These are phyloP conservation scores for Sphaerophoria taeniata DNA, from an alignment of 2,888 invertebrate genomes.

Conservation along the genomic window DNA sequence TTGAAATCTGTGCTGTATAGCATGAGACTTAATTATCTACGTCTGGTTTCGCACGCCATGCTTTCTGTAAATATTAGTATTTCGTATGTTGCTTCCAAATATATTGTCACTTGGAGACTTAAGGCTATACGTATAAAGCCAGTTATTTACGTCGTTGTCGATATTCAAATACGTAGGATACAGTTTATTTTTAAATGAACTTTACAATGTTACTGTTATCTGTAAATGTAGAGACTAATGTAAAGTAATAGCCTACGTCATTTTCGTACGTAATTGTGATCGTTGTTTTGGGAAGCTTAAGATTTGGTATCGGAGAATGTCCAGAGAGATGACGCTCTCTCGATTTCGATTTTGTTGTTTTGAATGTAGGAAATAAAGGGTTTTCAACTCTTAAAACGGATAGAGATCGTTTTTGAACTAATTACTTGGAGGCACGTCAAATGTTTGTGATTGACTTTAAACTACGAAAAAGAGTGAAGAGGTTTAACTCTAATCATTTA, in stretches of 20 bases:
- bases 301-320: background rate
- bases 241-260: too few relatives aligned
- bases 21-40: constrained; percentile 54
- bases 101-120: constrained; percentile 20
- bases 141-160: constrained; percentile 43
- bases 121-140: background rate
- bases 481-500: too few relatives aligned
- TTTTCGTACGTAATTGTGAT: too few relatives aligned
- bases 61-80: constrained; percentile 60
- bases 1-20: too few relatives aligned
- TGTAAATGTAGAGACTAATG: too few relatives aligned
- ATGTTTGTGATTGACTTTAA: too few relatives aligned
- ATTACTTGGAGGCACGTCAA: too few relatives aligned
- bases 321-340: constrained; percentile 51
- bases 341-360: constrained; percentile 44
- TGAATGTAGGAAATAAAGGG: background rate
- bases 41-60: constrained; percentile 51
- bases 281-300: background rate
- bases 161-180: constrained; percentile 35
- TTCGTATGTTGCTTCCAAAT: constrained; percentile 47
- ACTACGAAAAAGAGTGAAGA: too few relatives aligned
- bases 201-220: too few relatives aligned
- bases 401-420: too few relatives aligned
- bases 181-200: too few relatives aligned
- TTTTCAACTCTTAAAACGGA: too few relatives aligned